Conservation (phyloP, 37 sponge, comb jelly and placozoan species). For the Chondrilla cf. caribensis region DNA sequence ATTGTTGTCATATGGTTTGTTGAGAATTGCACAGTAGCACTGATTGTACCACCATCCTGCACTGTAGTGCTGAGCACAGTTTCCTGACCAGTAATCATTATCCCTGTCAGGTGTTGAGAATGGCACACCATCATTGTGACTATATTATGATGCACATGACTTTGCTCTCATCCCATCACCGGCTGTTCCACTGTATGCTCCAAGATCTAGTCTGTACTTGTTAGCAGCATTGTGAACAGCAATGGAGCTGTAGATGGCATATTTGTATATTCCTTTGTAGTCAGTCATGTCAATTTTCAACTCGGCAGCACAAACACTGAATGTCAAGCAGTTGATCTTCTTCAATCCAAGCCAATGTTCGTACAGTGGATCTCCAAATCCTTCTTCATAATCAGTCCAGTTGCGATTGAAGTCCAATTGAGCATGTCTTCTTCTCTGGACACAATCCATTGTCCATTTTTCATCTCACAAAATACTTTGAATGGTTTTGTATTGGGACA, state of each 20-base stretch:
- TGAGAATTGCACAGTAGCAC: background rate
- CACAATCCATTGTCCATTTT: constrained; percentile 35
- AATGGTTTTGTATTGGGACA: background rate
- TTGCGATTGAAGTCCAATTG: constrained; percentile 7
- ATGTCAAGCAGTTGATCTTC: constrained; percentile 20
- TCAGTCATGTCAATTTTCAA: constrained; percentile 24
- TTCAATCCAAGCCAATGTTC: constrained; percentile 29
- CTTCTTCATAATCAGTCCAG: constrained; percentile 26
- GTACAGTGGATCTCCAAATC: constrained; percentile 22
- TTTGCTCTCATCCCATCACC: background rate
- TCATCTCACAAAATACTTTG: constrained; percentile 6
- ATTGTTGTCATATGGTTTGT: background rate
- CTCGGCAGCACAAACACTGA: background rate
- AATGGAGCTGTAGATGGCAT: constrained; percentile 19
- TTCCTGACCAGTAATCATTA: background rate
- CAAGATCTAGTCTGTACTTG: constrained; percentile 16
- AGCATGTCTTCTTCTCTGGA: constrained; percentile 30
- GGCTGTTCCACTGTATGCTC: constrained; percentile 5
- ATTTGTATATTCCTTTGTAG: background rate
- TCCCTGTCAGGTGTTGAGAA: constrained; percentile 32
- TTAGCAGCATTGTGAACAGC: background rate
- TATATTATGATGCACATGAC: too few species aligned
- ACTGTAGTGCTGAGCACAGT: constrained; percentile 23
- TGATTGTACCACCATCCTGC: constrained; percentile 33
- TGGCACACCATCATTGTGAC: constrained; percentile 18